Conservation (phyloP, 2,113 vertebrate genomes). For the Psephotus haematonotus region DNA sequence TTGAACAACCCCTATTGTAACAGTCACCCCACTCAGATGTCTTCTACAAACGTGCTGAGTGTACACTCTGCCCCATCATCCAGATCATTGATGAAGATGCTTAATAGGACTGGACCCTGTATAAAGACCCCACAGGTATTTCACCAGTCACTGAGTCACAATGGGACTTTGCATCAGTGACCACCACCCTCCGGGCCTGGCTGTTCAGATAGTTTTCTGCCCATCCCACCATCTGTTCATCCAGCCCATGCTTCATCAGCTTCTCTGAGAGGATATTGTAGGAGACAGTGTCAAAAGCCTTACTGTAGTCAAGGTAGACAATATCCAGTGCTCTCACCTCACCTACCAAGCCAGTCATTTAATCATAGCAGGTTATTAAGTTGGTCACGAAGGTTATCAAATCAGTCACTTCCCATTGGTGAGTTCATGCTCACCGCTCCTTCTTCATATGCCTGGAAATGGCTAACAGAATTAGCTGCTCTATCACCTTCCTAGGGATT, state of each 20-base stretch:
- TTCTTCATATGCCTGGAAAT: neutral
- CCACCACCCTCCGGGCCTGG: neutral
- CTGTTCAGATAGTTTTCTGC: neutral
- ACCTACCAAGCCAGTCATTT: neutral
- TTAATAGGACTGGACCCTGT: neutral
- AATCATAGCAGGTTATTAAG: neutral
- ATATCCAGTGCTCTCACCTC: neutral
- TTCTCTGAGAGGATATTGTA: neutral
- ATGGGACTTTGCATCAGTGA: neutral
- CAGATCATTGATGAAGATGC: neutral
- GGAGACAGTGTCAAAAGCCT: neutral
- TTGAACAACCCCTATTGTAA: neutral
- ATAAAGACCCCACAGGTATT: neutral
- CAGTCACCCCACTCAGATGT: neutral
- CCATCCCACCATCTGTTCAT: neutral
- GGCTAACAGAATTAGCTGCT: neutral
- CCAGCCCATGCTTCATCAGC: neutral
- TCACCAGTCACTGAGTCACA: neutral
- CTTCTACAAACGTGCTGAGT: neutral
- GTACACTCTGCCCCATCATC: neutral
- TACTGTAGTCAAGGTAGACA: neutral
- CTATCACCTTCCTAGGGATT: neutral
- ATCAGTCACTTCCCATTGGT: neutral
- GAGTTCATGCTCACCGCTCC: neutral
- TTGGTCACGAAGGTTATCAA: neutral